Evolutionary conservation across 2,113 vertebrate genomes (phyloP).

Genomic region (Spea bombifrons): DNA sequence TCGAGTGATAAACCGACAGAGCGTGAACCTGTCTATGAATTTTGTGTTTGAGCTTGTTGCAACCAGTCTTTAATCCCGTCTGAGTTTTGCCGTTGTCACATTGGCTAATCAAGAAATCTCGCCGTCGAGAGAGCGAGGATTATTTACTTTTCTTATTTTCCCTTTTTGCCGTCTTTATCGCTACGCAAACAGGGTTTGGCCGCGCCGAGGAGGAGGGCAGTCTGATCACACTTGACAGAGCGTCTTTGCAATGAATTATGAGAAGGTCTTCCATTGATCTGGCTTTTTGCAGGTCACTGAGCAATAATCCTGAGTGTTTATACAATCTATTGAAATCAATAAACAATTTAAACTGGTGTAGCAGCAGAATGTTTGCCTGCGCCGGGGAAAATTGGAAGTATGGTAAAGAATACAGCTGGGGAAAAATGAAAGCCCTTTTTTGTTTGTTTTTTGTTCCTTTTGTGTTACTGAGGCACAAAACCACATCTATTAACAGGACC

Average conservation of each 20-base stretch:
- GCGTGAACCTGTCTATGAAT: conserved; percentile 33
- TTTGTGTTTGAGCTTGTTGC: conserved; percentile 27
- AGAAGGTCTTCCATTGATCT: conserved; percentile 61
- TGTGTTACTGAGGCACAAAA: background rate
- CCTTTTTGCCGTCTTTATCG: conserved; percentile 13
- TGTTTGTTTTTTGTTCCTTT: background rate
- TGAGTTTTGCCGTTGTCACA: conserved; percentile 32
- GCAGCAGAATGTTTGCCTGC: conserved; percentile 61
- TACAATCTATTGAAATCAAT: conserved; percentile 87
- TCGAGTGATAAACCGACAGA: conserved; percentile 36
- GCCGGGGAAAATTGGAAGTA: conserved; percentile 60
- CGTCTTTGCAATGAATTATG: conserved; percentile 67
- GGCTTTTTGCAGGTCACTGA: conserved; percentile 62
- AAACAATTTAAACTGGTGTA: conserved; percentile 84
- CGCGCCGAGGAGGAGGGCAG: conserved; percentile 43
- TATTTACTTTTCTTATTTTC: conserved; percentile 40
- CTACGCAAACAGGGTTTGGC: conserved; percentile 14
- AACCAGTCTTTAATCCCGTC: conserved; percentile 19
- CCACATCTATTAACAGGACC: no score
- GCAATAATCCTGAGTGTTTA: conserved; percentile 67
- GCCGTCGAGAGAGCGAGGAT: conserved; percentile 4
- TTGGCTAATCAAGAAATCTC: conserved; percentile 43
- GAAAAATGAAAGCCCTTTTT: conserved; percentile 57
- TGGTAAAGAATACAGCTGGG: conserved; percentile 58
- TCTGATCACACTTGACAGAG: conserved; percentile 50